phyloP scores from a whole-genome alignment of 2,113 vertebrate species.

The Numenius arquata region DNA sequence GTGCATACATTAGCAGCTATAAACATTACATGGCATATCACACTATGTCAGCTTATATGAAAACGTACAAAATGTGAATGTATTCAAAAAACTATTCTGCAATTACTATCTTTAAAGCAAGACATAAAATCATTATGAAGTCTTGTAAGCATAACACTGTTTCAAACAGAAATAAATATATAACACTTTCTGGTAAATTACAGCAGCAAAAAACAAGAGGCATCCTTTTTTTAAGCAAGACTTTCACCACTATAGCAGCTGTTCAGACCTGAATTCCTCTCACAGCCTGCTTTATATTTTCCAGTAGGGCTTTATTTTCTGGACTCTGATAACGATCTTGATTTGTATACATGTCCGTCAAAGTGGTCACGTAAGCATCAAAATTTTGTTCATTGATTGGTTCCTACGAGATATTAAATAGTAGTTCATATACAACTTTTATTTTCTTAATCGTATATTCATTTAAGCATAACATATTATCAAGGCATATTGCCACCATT shows the following conservation, averaged over 20 bases:
- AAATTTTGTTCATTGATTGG: slow-evolving; percentile 99
- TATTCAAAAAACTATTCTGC: slow-evolving; percentile 95
- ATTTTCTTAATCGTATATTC: slow-evolving; percentile 75
- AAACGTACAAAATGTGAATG: slow-evolving; percentile 99
- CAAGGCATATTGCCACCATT: slow-evolving; percentile 57
- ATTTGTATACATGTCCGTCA: slow-evolving; percentile 99
- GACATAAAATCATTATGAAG: slow-evolving; percentile 88
- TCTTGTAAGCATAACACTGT: slow-evolving; percentile 89
- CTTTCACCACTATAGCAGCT: slow-evolving; percentile 75
- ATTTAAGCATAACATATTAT: slow-evolving; percentile 78
- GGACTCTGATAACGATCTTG: slow-evolving; percentile 99
- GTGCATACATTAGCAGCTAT: slow-evolving; percentile 98
- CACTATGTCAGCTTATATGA: slow-evolving; percentile 97
- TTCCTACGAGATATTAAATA: slow-evolving; percentile 89
- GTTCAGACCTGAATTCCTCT: slow-evolving; percentile 98
- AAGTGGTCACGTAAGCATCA: slow-evolving; percentile 97
- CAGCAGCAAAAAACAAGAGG: slow-evolving; percentile 87
- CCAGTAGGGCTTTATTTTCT: slow-evolving; percentile 98
- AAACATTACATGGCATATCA: slow-evolving; percentile 91
- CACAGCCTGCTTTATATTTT: slow-evolving; percentile 99
- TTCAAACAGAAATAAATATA: slow-evolving; percentile 89
- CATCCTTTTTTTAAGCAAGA: slow-evolving; percentile 80
- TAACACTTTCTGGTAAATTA: slow-evolving; percentile 90
- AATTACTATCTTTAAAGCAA: slow-evolving; percentile 90
- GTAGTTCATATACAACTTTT: slow-evolving; percentile 81